Evolutionary conservation across 1,140 invertebrate genomes (phyloP).

Genomic region (Campoletis sonorensis): DNA sequence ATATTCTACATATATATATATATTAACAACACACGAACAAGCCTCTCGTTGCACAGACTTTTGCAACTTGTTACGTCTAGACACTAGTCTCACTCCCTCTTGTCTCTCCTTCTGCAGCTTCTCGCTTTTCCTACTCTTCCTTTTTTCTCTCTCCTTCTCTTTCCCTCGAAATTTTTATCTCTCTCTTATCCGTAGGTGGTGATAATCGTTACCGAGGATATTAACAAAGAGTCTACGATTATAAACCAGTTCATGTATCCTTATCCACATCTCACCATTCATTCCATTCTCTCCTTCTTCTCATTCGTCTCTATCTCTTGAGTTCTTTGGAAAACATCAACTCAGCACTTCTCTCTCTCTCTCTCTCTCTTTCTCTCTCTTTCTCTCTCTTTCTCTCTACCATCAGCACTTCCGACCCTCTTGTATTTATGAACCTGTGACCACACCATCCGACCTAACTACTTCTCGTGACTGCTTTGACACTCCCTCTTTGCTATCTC

Average conservation of each 20-base stretch:
- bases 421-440: constrained; percentile 43
- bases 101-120: not conserved
- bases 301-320: not conserved
- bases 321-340: constrained; percentile 33
- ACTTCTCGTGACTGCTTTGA: constrained; percentile 40
- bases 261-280: not conserved
- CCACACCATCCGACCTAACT: constrained; percentile 29
- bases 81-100: constrained; percentile 23
- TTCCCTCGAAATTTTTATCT: not conserved
- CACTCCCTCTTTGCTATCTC: not conserved
- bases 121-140: not conserved
- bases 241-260: constrained; percentile 43
- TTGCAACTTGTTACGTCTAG: constrained; percentile 46
- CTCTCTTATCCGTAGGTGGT: constrained; percentile 35
- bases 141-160: constrained; percentile 10
- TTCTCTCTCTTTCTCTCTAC: not conserved
- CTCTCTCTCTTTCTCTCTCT: not conserved
- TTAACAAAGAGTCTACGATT: constrained; percentile 44
- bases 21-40: not conserved
- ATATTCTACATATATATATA: too few relatives aligned
- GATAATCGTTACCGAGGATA: constrained; percentile 46
- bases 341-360: constrained; percentile 18
- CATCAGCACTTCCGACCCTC: constrained; percentile 45
- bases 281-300: not conserved
- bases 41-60: constrained; percentile 32